phyloP scores from a whole-genome alignment of 2,888 invertebrate genomes.

The Copidosoma aretas region DNA sequence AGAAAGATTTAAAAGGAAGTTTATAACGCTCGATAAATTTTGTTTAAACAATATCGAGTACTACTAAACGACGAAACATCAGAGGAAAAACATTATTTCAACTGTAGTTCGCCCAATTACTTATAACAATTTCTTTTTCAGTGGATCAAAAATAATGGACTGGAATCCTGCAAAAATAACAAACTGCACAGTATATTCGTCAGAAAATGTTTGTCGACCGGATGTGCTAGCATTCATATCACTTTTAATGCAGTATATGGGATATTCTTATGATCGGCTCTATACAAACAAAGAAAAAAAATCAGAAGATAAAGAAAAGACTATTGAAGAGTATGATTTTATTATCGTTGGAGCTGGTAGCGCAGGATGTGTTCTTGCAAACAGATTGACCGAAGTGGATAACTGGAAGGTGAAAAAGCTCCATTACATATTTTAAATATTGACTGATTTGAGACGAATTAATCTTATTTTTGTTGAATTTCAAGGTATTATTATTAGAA shows the following conservation, averaged over 20 bases:
- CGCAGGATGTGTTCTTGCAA: slow-evolving; percentile 63
- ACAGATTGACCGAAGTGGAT: slow-evolving; percentile 62
- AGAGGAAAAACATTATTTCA: neutral
- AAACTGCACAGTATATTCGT: no score
- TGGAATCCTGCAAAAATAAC: no score
- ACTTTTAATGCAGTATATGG: slow-evolving; percentile 1
- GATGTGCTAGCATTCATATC: neutral
- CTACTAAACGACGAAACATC: neutral
- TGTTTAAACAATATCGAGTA: no score
- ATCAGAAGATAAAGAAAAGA: neutral
- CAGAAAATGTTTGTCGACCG: neutral
- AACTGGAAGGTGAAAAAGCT: slow-evolving; percentile 58
- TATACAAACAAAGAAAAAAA: neutral
- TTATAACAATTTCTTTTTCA: neutral
- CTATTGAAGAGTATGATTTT: slow-evolving; percentile 44
- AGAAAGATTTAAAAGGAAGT: no score
- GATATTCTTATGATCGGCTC: neutral
- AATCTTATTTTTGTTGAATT: neutral
- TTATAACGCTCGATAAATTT: no score
- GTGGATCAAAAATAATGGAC: no score
- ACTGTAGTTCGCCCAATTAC: neutral
- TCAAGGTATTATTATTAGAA: slow-evolving; percentile 13
- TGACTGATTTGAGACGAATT: neutral
- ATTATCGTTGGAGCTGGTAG: slow-evolving; percentile 50
- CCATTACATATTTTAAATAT: no score